Conservation (phyloP, 1,140 invertebrate genomes). For the Orchestia grillus region DNA sequence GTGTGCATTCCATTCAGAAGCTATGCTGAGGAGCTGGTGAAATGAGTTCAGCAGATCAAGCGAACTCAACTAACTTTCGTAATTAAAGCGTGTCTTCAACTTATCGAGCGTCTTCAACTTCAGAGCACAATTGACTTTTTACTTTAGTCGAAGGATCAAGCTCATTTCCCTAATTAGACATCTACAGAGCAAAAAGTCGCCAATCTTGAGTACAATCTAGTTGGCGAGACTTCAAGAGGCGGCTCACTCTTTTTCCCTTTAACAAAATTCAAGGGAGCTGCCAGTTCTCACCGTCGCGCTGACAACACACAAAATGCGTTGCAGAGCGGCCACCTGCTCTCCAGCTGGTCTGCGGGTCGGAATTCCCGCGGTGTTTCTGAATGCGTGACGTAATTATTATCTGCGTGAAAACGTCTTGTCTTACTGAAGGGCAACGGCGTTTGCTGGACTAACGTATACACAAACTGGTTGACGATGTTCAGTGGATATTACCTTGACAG, state of each 20-base stretch:
- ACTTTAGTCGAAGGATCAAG: too few relatives aligned
- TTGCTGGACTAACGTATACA: neutral
- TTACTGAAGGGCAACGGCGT: neutral
- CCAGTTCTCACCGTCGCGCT: neutral
- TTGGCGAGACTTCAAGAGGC: neutral
- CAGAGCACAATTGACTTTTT: too few relatives aligned
- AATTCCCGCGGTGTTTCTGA: neutral
- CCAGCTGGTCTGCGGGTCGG: neutral
- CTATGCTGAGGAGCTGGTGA: neutral
- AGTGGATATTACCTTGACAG: too few relatives aligned
- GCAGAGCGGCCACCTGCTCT: neutral
- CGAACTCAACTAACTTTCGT: neutral
- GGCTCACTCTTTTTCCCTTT: neutral
- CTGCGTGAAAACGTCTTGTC: neutral
- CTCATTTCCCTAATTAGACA: neutral
- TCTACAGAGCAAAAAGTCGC: neutral
- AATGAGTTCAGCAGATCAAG: neutral
- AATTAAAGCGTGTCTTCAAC: neutral
- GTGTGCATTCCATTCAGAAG: neutral
- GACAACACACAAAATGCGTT: neutral
- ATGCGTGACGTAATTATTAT: neutral
- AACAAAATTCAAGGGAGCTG: neutral
- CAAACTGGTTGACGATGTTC: neutral
- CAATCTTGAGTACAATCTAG: neutral
- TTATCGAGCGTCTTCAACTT: neutral